Evolutionary conservation across 2,888 invertebrate species (phyloP).

Genomic region (Willowsia nigromaculata): DNA sequence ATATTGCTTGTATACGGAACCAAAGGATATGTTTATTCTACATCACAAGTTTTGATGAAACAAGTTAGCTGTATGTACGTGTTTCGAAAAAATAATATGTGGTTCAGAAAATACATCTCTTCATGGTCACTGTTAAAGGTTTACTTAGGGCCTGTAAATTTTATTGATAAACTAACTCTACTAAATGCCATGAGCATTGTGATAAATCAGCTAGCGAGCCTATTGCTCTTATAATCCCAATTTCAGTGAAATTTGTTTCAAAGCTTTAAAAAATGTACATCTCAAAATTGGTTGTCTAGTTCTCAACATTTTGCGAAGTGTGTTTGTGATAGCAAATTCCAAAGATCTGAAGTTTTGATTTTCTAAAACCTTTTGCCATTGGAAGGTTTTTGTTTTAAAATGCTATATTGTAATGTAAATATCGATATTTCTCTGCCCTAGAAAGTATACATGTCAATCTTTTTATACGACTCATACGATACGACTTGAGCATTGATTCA

Average conservation of each 20-base stretch:
- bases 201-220: neutral
- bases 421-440: no score
- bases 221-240: neutral
- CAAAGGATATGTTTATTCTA: neutral
- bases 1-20: neutral
- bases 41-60: neutral
- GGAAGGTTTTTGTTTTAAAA: no score
- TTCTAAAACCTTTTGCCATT: no score
- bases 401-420: no score
- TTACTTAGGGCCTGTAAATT: neutral
- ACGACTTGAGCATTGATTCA: no score
- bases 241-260: no score
- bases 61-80: neutral
- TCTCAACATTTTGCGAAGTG: no score
- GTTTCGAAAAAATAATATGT: neutral
- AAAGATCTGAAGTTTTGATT: no score
- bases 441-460: no score
- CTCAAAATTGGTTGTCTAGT: no score
- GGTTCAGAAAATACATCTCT: neutral
- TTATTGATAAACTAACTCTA: neutral
- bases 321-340: no score
- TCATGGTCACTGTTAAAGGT: neutral
- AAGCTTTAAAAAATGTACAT: neutral
- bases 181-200: neutral
- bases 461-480: no score